Base-by-base conservation (phyloP, 2,113 vertebrate genomes). In the Notechis scutatus region DNA sequence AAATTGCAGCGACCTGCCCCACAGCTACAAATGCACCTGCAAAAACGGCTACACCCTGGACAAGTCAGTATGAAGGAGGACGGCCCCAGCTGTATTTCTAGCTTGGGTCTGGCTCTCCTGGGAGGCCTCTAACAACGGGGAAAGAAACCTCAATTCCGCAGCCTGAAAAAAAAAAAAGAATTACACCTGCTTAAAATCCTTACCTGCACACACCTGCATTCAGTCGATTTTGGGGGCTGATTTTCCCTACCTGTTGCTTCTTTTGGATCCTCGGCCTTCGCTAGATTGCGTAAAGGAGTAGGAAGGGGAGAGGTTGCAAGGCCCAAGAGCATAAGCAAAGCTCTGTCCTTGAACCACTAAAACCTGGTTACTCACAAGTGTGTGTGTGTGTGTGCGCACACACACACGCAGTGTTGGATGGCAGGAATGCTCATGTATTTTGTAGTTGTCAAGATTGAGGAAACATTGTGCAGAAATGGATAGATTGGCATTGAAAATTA, bases 11-110 rank as follows among this genome's bases (percentile, higher is more conserved):
- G 98, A 99, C 96, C 96, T 97, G 85, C 95, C 97, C 0, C 97
- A 98, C 0, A 98, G 98, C 50, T 99, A 98, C 69, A 97, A 98
- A 97, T 99, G 99, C 96, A 98, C 98, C 92, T 99, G 99, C 97
- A 98, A 98, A 95, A 97, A 98, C 0, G 99, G 98, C 89, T 99
- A 99, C 94, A 97, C 98, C 42, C 98, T 98, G 92, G 98, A 98
- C 98, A 98, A 98, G 98, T 99, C 96, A 97, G 97, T 42, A 86
- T 5, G 24, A 42, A 61, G 24, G 57, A 3, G 0, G 56, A 39
- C 2, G 5, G 42, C 0, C n/a, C 69, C 69, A 18, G n/a, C 5
- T 39, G 6, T 3, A 20, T 3, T 74, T 39, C 6, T 74, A 8
- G n/a, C 69, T 39, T 34, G n/a, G 0, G 0, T 34, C 64, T 0